Conservation (phyloP, 1,140 invertebrate genomes). For the Bombus affinis region DNA sequence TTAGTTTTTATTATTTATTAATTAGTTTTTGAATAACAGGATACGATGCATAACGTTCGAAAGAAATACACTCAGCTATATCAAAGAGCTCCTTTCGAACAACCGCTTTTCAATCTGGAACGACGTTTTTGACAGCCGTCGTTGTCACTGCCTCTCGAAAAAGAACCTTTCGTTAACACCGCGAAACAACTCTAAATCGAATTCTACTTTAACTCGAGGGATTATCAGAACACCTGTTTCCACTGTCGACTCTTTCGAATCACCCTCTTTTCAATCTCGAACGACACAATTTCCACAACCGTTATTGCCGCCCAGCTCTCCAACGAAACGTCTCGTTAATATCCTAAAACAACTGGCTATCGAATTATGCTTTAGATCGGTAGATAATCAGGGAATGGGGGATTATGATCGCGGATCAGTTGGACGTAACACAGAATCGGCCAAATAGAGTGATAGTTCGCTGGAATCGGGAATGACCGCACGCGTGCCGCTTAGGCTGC, state of each 20-base stretch:
- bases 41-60: neutral
- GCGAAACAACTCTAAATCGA: neutral
- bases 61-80: neutral
- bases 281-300: neutral
- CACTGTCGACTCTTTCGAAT: neutral
- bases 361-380: neutral
- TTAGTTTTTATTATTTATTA: neutral
- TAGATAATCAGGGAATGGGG: neutral
- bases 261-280: neutral
- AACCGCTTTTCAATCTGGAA: neutral
- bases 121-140: neutral
- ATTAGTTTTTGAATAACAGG: neutral
- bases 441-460: slow-evolving; percentile 5
- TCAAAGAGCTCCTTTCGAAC: too few species aligned
- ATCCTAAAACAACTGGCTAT: neutral
- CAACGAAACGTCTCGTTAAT: neutral
- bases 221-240: neutral
- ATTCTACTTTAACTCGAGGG: neutral
- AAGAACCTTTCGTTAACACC: neutral
- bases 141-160: too few species aligned
- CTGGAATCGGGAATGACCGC: slow-evolving; percentile 3
- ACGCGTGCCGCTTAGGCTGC: slow-evolving; percentile 6
- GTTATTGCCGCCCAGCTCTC: neutral
- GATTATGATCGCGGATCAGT: neutral
- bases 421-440: neutral